Conservation (phyloP, 1,140 invertebrate genomes). For the Hypsibius dujardini region DNA sequence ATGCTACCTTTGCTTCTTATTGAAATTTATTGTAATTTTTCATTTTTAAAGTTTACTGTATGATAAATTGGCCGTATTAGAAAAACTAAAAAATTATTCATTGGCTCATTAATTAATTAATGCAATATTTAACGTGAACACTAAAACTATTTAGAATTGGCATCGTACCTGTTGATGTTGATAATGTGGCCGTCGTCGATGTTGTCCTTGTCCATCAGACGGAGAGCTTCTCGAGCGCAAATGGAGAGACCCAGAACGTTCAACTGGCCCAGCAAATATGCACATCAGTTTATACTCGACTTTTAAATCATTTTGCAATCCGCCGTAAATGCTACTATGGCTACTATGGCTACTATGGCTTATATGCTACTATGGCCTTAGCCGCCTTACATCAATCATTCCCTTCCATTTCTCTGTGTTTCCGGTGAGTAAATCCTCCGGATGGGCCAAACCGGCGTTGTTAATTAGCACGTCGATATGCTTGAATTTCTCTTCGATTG, state of each 20-base stretch:
- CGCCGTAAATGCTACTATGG: neutral
- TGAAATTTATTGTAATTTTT: too few species aligned
- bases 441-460: conserved; percentile 30
- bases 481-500: conserved; percentile 25
- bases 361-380: neutral
- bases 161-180: conserved; percentile 46
- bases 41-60: too few species aligned
- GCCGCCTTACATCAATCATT: neutral
- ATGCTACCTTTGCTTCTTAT: too few species aligned
- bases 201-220: conserved; percentile 44
- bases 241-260: conserved; percentile 49
- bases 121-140: too few species aligned
- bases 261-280: conserved; percentile 30
- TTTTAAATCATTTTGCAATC: too few species aligned
- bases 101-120: too few species aligned
- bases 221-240: conserved; percentile 45
- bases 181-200: conserved; percentile 49
- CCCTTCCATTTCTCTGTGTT: conserved; percentile 33
- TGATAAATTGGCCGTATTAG: too few species aligned
- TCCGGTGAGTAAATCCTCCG: conserved; percentile 29
- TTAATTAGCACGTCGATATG: conserved; percentile 32
- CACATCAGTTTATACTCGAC: too few species aligned
- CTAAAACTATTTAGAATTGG: too few species aligned
- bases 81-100: too few species aligned
- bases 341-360: neutral